Percentiles rank a stretch among this genome's conserved stretches.
phyloP scores from a whole-genome alignment of 2,888 invertebrate genomes.

The Tubulanus polymorphus region DNA sequence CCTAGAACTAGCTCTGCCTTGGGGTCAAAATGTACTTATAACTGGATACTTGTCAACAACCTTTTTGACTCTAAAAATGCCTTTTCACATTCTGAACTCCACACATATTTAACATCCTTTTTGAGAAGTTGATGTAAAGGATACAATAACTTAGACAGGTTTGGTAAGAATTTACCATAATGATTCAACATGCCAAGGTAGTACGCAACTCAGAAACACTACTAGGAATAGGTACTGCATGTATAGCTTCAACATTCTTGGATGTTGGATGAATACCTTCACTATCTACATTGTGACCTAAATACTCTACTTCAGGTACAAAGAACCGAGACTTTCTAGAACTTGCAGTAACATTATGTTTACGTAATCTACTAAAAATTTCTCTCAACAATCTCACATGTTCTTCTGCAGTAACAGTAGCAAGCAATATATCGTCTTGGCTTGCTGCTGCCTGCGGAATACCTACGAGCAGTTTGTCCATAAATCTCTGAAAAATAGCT shows the following conservation, averaged over 20 bases:
- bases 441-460: slow-evolving; percentile 10
- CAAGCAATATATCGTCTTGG: slow-evolving; percentile 21
- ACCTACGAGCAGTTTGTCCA: slow-evolving; percentile 36
- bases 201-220: not conserved
- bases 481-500: slow-evolving; percentile 21
- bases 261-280: slow-evolving; percentile 7
- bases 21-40: slow-evolving; percentile 40
- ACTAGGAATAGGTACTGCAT: not conserved
- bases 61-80: slow-evolving; percentile 27
- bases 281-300: slow-evolving; percentile 3
- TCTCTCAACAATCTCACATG: not conserved
- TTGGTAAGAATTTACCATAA: slow-evolving; percentile 8
- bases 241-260: slow-evolving; percentile 13
- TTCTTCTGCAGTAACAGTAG: not conserved
- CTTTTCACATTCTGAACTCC: slow-evolving; percentile 16
- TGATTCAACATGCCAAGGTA: slow-evolving; percentile 10
- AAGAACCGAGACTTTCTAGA: not conserved
- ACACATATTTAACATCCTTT: slow-evolving; percentile 16
- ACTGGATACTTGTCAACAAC: slow-evolving; percentile 22
- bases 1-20: slow-evolving; percentile 35
- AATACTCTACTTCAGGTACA: not conserved
- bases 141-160: slow-evolving; percentile 5
- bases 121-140: slow-evolving; percentile 11
- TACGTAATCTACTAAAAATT: slow-evolving; percentile 4
- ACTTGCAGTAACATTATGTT: not conserved